Base-by-base conservation (phyloP, 2,888 invertebrate species). In the Empis livida region DNA sequence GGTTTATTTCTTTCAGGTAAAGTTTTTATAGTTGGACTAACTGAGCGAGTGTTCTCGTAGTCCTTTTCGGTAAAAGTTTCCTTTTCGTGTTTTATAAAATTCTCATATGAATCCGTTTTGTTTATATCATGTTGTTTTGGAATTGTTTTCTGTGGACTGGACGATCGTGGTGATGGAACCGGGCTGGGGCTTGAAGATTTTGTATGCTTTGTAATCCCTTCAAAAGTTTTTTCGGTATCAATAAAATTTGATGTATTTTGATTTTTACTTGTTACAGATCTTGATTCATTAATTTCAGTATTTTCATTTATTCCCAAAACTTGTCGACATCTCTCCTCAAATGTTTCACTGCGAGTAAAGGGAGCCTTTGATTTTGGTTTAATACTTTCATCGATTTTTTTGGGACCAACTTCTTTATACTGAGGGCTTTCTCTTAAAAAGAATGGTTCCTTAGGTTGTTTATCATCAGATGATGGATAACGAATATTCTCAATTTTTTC, bases 291-390 rank as follows among this genome's bases (percentile, higher is more conserved):
- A 63, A 4, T 65, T 50, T 64, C 60, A 38, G 57, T 37, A 17
- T 10, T 17, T 14, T 41, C 57, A 48, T 66, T 62, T 71, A 83
- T 78, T 4, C 83, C 83, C 37, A 83, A 70, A 55, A 83, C 82
- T 58, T 81, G 77, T 35, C 79, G 73, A 54, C 83, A 83, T 31
- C 82, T 71, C 61, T 83, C 82, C 62, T 83, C 83, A 53, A 82
- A 84, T 2, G 83, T 83, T 64, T 84, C 82, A 35, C 80, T 76
- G 55, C 82, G 72, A 53, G 75, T 76, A 32, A 77, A 62, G 2
- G 79, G 76, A 37, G 78, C 76, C 54, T 75, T 78, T 20, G 68
- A 62, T 54, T 74, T 76, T 0, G 70, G 61, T 5, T 57, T 55
- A 13, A 51, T 55, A n/a, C 57, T 56, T 13, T 52, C 50, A 10